phyloP scores from a whole-genome alignment of 2,113 vertebrate species.

The Camelus dromedarius region DNA sequence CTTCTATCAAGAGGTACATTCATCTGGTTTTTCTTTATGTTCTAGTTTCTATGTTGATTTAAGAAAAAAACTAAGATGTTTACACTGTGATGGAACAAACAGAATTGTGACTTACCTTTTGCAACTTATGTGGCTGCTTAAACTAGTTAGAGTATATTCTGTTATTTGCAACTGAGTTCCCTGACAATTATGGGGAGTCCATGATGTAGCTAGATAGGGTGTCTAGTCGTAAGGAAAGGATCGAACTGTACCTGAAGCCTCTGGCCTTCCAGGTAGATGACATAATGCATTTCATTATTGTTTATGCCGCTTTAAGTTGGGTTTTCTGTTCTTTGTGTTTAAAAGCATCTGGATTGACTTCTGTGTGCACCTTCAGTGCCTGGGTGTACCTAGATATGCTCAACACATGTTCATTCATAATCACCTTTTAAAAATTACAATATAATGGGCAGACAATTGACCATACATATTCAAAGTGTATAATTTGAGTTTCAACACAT shows the following conservation, averaged over 20 bases:
- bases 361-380: not conserved
- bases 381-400: not conserved
- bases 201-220: not conserved
- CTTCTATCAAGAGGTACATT: not conserved
- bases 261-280: not conserved
- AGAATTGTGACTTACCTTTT: not conserved
- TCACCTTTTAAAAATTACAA: not conserved
- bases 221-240: not conserved
- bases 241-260: not conserved
- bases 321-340: not conserved
- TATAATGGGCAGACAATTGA: not conserved
- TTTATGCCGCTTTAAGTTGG: not conserved
- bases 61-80: not conserved
- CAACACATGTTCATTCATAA: not conserved
- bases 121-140: not conserved
- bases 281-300: not conserved
- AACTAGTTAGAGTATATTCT: slow-evolving; percentile 37
- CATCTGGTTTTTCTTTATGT: not conserved
- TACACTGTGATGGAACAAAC: not conserved
- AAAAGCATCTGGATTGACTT: not conserved
- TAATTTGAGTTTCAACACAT: not conserved
- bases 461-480: not conserved
- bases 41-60: not conserved
- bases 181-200: not conserved
- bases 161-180: not conserved